Evolutionary conservation across 2,888 invertebrate genomes (phyloP).

Genomic region (Cerastis leucographa): DNA sequence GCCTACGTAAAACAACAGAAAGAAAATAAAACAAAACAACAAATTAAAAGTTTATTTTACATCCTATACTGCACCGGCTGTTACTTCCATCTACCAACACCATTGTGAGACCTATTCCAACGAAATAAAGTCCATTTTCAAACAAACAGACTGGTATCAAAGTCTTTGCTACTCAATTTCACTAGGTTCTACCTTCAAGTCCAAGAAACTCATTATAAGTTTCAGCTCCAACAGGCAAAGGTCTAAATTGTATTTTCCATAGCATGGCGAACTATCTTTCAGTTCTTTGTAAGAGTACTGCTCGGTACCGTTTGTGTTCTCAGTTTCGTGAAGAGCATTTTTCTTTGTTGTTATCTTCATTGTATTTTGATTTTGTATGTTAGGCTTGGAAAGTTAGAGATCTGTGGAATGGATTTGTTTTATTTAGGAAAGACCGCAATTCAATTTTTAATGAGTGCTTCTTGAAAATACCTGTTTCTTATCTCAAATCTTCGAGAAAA

Average conservation of each 20-base stretch:
- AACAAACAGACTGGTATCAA: background rate
- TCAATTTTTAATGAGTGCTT: no score
- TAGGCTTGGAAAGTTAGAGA: background rate
- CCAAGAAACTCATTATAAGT: conserved; percentile 74
- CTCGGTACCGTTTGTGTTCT: background rate
- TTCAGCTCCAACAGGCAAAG: conserved; percentile 66
- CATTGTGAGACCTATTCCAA: background rate
- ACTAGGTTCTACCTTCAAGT: conserved; percentile 52
- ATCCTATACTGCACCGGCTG: conserved; percentile 39
- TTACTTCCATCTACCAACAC: background rate
- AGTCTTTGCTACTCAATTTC: conserved; percentile 56
- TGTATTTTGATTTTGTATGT: background rate
- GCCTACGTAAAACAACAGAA: conserved; percentile 37
- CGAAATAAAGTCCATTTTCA: conserved; percentile 23
- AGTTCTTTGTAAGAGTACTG: conserved; percentile 24
- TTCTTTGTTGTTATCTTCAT: conserved; percentile 5
- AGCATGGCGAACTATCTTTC: conserved; percentile 51
- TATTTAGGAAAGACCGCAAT: background rate
- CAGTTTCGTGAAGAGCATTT: background rate
- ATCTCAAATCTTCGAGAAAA: no score
- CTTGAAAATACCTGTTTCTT: no score
- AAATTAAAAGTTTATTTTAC: conserved; percentile 48
- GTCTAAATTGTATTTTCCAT: conserved; percentile 63
- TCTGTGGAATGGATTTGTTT: background rate
- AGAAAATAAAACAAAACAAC: conserved; percentile 40